Base-by-base conservation (phyloP, 1,140 invertebrate species). In the Olivierus martensii region DNA sequence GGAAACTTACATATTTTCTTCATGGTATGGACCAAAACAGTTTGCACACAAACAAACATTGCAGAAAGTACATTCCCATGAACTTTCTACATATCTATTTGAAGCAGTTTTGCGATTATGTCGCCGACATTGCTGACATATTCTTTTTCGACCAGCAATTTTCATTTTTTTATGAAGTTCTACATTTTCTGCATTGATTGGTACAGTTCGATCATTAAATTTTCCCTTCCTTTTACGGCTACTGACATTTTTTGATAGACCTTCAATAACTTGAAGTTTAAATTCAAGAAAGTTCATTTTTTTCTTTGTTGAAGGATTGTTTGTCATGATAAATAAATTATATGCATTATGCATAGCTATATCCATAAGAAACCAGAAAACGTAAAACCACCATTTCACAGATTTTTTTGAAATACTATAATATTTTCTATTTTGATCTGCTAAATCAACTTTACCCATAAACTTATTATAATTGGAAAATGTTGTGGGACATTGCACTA, bases 281-380 rank as follows among this genome's bases (percentile, higher is more conserved):
- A 49, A 49, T 3, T 42, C 17, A 3, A 17, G 15, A 3, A 38
- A 11, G n/a, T 11, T 38, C 37, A 17, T 38, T 5, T 15, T 3
- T 14, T 22, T 11, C 19, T 41, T 49, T 41, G 38, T 6, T 21
- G 12, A 12, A 12, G 36, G 37, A 42, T 19, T 19, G 17, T 49
- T 42, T 5, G 36, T 18, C 12, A 35, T 6, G 1, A 7, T 9
- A 28, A 21, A 21, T 49, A 49, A 19, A 39, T 39, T 22, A 14
- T 10, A 39, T 3, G 48, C 17, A 41, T 42, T 42, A 14, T 49
- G 14, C 7, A 49, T 18, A n/a, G 48, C 10, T 2, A 15, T 49
- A 28, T 49, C 35, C 12, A 49, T 0, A 10, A 49, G 22, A 49
- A 21, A 49, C 18, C 48, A 42, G 21, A 49, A 49, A 14, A 49